Percentiles rank a stretch among this genome's conserved stretches.
These are phyloP conservation scores for Gorsachius goisagi DNA, from an alignment of 2,113 vertebrate species.

Conservation along the genomic window DNA sequence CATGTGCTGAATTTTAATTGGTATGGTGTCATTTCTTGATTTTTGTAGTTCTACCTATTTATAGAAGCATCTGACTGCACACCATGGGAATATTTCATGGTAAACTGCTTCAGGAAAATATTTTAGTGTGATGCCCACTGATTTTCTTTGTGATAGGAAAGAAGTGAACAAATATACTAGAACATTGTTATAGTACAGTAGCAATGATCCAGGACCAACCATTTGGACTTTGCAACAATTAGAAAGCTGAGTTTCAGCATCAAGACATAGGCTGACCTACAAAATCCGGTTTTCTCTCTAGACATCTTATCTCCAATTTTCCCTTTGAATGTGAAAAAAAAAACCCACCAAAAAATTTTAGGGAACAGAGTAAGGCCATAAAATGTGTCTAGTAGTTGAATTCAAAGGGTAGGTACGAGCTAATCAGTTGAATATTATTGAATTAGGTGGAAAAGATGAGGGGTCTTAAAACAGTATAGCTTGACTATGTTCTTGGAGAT, in stretches of 20 bases:
- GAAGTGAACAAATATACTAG: background rate
- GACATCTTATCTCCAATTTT: background rate
- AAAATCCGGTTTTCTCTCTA: background rate
- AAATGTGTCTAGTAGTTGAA: background rate
- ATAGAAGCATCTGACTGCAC: background rate
- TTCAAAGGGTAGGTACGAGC: background rate
- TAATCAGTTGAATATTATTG: background rate
- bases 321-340: background rate
- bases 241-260: background rate
- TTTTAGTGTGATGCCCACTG: background rate
- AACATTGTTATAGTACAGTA: background rate
- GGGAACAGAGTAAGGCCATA: background rate
- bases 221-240: background rate
- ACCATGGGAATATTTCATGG: background rate
- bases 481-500: background rate
- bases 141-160: background rate
- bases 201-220: background rate
- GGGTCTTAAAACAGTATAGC: background rate
- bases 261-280: background rate
- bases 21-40: background rate
- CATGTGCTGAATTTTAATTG: constrained; percentile 21
- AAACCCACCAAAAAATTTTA: background rate
- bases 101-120: background rate
- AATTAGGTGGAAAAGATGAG: background rate
- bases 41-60: constrained; percentile 5